These are phyloP conservation scores for Piaya cayana DNA, from an alignment of 2,113 vertebrate species.

Conservation along the genomic window DNA sequence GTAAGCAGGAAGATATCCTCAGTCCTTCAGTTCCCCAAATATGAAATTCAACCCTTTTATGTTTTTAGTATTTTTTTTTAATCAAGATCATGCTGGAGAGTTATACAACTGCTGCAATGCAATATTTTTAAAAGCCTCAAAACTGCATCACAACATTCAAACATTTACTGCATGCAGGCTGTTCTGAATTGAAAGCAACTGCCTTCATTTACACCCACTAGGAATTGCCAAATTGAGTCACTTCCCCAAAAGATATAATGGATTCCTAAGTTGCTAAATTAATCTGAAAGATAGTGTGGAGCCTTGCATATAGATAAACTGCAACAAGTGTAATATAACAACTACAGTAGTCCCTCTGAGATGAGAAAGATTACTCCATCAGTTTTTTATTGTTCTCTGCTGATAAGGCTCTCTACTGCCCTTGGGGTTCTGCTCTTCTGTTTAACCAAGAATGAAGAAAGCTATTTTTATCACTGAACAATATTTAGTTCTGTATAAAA, in stretches of 20 bases:
- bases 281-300: slow-evolving; percentile 54
- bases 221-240: slow-evolving; percentile 51
- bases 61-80: background rate
- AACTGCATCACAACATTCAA: slow-evolving; percentile 25
- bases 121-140: slow-evolving; percentile 24
- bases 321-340: slow-evolving; percentile 37
- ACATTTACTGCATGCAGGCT: background rate
- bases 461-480: slow-evolving; percentile 57
- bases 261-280: slow-evolving; percentile 55
- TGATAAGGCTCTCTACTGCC: slow-evolving; percentile 62
- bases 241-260: slow-evolving; percentile 53
- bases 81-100: slow-evolving; percentile 17
- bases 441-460: slow-evolving; percentile 61
- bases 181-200: slow-evolving; percentile 14
- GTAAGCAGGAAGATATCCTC: background rate
- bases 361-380: slow-evolving; percentile 50
- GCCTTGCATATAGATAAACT: slow-evolving; percentile 51
- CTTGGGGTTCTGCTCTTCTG: slow-evolving; percentile 52
- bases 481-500: slow-evolving; percentile 53
- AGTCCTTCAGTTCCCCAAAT: background rate
- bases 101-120: background rate
- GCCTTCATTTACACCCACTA: slow-evolving; percentile 25
- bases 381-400: slow-evolving; percentile 62
- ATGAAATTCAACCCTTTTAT: background rate
- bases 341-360: slow-evolving; percentile 37